These are phyloP conservation scores for Ommatoiulus sabulosus DNA, from an alignment of 2,888 invertebrate species.

Conservation along the genomic window DNA sequence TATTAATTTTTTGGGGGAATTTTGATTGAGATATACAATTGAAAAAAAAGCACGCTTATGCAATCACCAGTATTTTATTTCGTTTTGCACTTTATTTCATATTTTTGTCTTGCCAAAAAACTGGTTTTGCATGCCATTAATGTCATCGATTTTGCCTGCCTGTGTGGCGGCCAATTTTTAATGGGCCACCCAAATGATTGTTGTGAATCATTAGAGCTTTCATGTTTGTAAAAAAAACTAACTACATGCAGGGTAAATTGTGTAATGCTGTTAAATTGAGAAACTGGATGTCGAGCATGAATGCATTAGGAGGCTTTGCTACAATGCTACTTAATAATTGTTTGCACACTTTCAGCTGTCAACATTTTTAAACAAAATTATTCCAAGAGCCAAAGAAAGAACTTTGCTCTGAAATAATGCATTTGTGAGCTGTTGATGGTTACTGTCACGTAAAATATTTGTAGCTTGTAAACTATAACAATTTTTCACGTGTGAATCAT, in stretches of 20 bases:
- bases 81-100: background rate
- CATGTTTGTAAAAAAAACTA: background rate
- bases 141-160: background rate
- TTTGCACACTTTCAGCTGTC: background rate
- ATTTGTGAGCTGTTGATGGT: too few relatives aligned
- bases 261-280: background rate
- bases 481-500: background rate
- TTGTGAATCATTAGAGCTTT: background rate
- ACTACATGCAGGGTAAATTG: constrained; percentile 1
- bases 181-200: background rate
- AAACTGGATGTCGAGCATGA: background rate
- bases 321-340: background rate
- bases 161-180: background rate
- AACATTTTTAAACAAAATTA: background rate
- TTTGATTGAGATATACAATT: background rate
- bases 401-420: too few relatives aligned
- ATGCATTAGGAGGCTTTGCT: background rate
- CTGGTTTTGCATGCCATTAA: background rate
- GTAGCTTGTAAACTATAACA: too few relatives aligned
- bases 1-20: background rate
- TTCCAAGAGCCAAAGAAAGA: background rate
- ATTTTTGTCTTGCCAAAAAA: background rate
- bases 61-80: constrained; percentile 3
- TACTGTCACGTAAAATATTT: too few relatives aligned
- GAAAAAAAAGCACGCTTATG: background rate